Evolutionary conservation across 2,888 invertebrate genomes (phyloP).

Genomic region (Drosophila tripunctata): DNA sequence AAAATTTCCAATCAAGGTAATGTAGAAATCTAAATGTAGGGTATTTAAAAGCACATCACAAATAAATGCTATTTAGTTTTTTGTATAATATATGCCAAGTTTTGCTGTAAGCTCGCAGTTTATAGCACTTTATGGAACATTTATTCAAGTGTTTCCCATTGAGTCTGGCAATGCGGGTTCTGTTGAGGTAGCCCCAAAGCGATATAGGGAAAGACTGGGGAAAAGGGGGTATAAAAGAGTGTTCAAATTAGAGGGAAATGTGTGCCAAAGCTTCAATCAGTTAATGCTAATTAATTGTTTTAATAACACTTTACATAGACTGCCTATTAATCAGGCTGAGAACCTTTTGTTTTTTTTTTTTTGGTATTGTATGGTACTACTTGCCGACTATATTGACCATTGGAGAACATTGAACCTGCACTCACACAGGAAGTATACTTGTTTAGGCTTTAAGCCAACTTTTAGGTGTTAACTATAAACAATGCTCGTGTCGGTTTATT

Average conservation of each 20-base stretch:
- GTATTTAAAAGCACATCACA: not conserved
- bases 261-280: conserved; percentile 57
- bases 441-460: conserved; percentile 46
- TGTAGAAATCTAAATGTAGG: not conserved
- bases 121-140: conserved; percentile 42
- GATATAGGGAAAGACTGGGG: not conserved
- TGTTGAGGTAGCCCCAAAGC: conserved; percentile 54
- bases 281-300: conserved; percentile 73
- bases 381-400: conserved; percentile 6
- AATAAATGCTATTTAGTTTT: not conserved
- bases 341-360: not conserved
- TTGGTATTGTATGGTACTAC: no score
- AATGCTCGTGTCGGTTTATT: conserved; percentile 61
- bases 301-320: conserved; percentile 46
- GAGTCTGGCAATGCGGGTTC: conserved; percentile 56
- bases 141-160: conserved; percentile 25
- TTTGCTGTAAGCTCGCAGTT: conserved; percentile 45
- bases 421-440: conserved; percentile 52
- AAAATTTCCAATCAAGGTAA: not conserved
- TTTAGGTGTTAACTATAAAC: conserved; percentile 78
- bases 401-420: conserved; percentile 54
- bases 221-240: not conserved
- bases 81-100: conserved; percentile 17
- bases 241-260: conserved; percentile 28
- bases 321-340: conserved; percentile 55